Percentiles rank a stretch among this genome's conserved stretches.
These are phyloP conservation scores for Listronotus bonariensis DNA, from an alignment of 1,140 invertebrate genomes.

Conservation along the genomic window DNA sequence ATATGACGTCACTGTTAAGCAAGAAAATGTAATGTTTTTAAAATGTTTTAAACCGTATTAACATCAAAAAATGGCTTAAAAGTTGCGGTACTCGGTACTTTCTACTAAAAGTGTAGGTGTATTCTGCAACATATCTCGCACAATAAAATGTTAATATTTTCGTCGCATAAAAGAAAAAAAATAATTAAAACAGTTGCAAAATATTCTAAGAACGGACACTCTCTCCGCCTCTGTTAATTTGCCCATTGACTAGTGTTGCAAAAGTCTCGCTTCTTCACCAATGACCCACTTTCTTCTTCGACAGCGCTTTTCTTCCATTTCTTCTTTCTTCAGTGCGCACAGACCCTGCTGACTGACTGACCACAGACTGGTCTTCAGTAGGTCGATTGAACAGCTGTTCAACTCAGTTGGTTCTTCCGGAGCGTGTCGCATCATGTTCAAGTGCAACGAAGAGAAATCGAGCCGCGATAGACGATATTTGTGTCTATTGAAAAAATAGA, in stretches of 20 bases:
- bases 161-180: too few species aligned
- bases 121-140: too few species aligned
- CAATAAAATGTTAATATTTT: too few species aligned
- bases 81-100: too few species aligned
- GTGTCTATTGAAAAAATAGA: constrained; percentile 9
- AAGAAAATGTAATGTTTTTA: too few species aligned
- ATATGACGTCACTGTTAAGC: too few species aligned
- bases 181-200: too few species aligned
- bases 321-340: constrained; percentile 20
- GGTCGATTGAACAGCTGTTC: constrained; percentile 28
- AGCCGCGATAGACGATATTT: not conserved
- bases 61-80: too few species aligned
- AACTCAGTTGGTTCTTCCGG: constrained; percentile 2
- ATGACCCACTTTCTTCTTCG: constrained; percentile 23
- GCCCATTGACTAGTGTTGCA: constrained; percentile 10
- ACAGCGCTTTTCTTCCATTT: constrained; percentile 19
- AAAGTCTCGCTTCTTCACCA: constrained; percentile 5
- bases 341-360: constrained; percentile 27
- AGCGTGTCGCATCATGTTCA: constrained; percentile 4
- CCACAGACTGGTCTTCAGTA: constrained; percentile 34
- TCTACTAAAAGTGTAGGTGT: too few species aligned
- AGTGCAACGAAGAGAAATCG: constrained; percentile 19
- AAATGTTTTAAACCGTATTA: too few species aligned
- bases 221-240: constrained; percentile 17
- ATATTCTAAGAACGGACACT: too few species aligned